Evolutionary conservation across 2,113 vertebrate genomes (phyloP), one percentile per base, ranked within the genome.

Genomic region (Prunella fulvescens): DNA sequence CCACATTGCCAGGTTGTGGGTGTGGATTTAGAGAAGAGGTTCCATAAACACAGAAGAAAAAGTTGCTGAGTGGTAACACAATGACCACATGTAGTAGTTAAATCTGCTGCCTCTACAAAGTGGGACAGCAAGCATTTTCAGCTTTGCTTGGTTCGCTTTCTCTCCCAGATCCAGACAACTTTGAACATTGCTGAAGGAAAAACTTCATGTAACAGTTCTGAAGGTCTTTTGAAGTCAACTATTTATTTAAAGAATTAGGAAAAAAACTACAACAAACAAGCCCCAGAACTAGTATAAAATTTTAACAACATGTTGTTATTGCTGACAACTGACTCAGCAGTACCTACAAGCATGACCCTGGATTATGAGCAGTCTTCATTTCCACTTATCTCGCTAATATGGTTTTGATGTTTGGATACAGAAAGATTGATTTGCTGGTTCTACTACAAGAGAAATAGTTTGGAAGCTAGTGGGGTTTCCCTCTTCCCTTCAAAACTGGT

Each of bases 211-310:
- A 72, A 57, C 11, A 50, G 29, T 44, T 86, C 7, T 51, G 25
- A 60, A 54, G 9, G 12, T 45, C 45, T 77, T 92, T 54, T 60
- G 31, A 70, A 15, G 35, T 35, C 37, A 83, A 51, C 8, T 4
- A 56, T 56, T 64, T 84, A 54, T n/a, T 42, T 54, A 71, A 71
- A 35, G 16, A 57, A 25, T 29, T 29, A 31, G 14, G 13, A 11
- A 54, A 56, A 24, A 54, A 58, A 19, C 0, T 2, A 1, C 2
- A 3, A 22, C 3, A 29, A 47, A 47, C 12, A 81, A 13, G 6
- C 3, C 18, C 15, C 11, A 61, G 47, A 76, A 50, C 2, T 10
- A 53, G 20, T 31, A 57, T 18, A 29, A 66, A 62, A 28, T 62
- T 93, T 31, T 54, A 37, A 9, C 2, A 37, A 37, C 37, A 37